Percentiles rank a stretch among this genome's conserved stretches.
phyloP scores from a whole-genome alignment of 2,888 invertebrate species.

The Patella caerulea region DNA sequence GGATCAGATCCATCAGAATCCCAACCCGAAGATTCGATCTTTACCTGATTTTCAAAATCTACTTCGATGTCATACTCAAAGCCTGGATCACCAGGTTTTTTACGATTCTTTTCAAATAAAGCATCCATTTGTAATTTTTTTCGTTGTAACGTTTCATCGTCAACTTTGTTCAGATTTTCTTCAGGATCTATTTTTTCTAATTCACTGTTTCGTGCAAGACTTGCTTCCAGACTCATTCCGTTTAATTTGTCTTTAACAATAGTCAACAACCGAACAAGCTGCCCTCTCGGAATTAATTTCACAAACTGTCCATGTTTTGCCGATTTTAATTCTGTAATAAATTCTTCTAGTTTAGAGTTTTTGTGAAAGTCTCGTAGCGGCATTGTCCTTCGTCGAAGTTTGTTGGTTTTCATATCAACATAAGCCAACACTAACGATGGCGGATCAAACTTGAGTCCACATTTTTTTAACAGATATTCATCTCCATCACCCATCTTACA shows the following conservation, averaged over 20 bases:
- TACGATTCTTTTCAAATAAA: slow-evolving; percentile 71
- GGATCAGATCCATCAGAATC: slow-evolving; percentile 66
- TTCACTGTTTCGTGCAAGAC: slow-evolving; percentile 66
- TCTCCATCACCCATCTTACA: neutral
- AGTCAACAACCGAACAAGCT: slow-evolving; percentile 72
- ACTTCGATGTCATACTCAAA: slow-evolving; percentile 74
- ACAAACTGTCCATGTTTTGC: slow-evolving; percentile 70
- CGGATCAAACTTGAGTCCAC: slow-evolving; percentile 70
- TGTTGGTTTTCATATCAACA: slow-evolving; percentile 53
- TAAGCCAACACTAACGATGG: slow-evolving; percentile 70
- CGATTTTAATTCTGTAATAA: slow-evolving; percentile 68
- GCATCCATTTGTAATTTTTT: slow-evolving; percentile 74
- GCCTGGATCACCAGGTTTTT: slow-evolving; percentile 72
- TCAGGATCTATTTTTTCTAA: slow-evolving; percentile 72
- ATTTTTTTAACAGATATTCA: slow-evolving; percentile 55
- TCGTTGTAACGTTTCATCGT: slow-evolving; percentile 68
- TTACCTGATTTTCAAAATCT: slow-evolving; percentile 65
- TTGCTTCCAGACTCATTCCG: slow-evolving; percentile 70
- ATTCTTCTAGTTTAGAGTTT: slow-evolving; percentile 65
- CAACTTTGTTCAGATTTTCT: slow-evolving; percentile 73
- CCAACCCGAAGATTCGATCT: slow-evolving; percentile 71
- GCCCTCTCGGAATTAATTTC: slow-evolving; percentile 66
- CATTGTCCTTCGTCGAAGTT: slow-evolving; percentile 71
- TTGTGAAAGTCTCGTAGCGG: slow-evolving; percentile 72
- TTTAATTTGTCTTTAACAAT: slow-evolving; percentile 72